Evolutionary conservation across 2,113 vertebrate species (phyloP), one percentile per base, ranked within the genome.

Genomic region (Hassar affinis): DNA sequence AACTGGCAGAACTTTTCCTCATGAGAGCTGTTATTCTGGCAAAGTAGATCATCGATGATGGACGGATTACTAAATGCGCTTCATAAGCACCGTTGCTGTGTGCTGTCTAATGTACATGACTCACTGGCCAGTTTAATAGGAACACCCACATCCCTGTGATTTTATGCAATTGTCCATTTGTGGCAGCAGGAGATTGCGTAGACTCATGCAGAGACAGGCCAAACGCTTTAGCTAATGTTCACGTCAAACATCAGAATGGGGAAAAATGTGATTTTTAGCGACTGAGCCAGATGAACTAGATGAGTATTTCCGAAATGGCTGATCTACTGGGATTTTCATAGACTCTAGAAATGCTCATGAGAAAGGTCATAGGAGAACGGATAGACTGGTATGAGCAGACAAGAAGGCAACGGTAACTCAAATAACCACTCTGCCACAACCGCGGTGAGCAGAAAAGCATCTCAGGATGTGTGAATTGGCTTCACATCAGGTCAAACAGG

Each of bases 1-100:
- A 51, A 80, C 81, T 85, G 83, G 85, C 81, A 74, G 52, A 57
- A 52, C 33, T 62, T 35, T 61, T 47, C 42, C 78, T 81, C 77
- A 45, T 51, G 80, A 78, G 61, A 69, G 68, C 87, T 78, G 72
- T 68, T 69, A 33, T 68, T 35, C 56, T 66, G 74, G 74, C 51
- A 15, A 10, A 14, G 49, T 9, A 22, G n/a, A 52, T 74, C 45
- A n/a, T 0, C 49, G n/a, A 74, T 49, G 69, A 49, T 74, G 69
- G 45, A 74, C 14, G 69, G 45, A 51, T 74, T n/a, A 74, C 22
- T 47, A 30, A 75, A 75, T 35, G 12, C 5, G 8, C 11, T 76
- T 75, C 27, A 75, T 51, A 51, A 75, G 71, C 71, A 54, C 74
- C 20, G 74, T 76, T 33, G n/a, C 72, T 76, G 27, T 76, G 72